These are phyloP conservation scores for Pristionchus japonicus DNA, from an alignment of 2,888 invertebrate genomes.

Conservation along the genomic window DNA sequence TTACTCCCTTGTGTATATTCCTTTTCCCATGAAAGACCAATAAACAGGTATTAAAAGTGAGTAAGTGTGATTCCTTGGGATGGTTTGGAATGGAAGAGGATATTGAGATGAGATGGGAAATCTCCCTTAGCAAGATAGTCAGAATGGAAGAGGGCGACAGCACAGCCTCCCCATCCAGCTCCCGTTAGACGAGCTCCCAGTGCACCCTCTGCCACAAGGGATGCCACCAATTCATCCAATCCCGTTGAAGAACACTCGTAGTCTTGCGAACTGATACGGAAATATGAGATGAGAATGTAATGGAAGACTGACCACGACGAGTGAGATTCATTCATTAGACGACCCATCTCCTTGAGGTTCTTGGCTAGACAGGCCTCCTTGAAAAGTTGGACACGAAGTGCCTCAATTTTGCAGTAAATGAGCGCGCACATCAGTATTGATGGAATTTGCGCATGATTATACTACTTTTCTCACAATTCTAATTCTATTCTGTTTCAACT, in stretches of 20 bases:
- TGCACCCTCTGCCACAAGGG: slow-evolving; percentile 73
- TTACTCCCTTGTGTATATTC: no score
- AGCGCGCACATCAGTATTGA: no score
- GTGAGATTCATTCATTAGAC: slow-evolving; percentile 87
- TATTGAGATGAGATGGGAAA: slow-evolving; percentile 46
- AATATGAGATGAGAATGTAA: slow-evolving; percentile 31
- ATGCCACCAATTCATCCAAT: slow-evolving; percentile 54
- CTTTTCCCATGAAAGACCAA: no score
- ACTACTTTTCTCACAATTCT: no score
- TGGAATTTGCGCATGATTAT: no score
- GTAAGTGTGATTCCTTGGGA: slow-evolving; percentile 53
- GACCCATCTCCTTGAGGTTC: slow-evolving; percentile 78
- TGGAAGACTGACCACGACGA: not conserved
- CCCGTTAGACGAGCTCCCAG: slow-evolving; percentile 92
- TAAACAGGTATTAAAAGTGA: not conserved
- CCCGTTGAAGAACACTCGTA: slow-evolving; percentile 63
- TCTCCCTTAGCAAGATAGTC: not conserved
- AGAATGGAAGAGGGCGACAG: slow-evolving; percentile 83
- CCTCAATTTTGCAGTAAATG: no score
- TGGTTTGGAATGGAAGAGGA: slow-evolving; percentile 58
- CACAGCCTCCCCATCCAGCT: slow-evolving; percentile 85
- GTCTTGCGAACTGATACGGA: not conserved
- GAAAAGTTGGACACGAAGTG: slow-evolving; percentile 86
- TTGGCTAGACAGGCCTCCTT: slow-evolving; percentile 80
- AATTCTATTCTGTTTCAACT: no score